A percentile compares a stretch with the other conserved stretches of the same genome.
Evolutionary conservation across 2,888 invertebrate species (phyloP).

Genomic region (Platypus cylindrus): DNA sequence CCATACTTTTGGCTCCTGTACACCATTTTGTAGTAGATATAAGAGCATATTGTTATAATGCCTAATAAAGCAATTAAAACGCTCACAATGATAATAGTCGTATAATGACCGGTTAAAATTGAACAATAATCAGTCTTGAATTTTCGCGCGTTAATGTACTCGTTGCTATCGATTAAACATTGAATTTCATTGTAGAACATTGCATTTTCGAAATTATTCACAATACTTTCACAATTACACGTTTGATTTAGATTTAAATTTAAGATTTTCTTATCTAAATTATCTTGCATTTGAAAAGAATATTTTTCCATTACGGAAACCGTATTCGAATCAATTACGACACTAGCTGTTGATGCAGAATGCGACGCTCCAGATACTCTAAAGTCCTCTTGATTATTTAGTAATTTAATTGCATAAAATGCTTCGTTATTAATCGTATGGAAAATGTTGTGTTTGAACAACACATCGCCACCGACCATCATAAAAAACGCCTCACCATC

Average conservation of each 20-base stretch:
- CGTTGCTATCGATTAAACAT: slow-evolving; percentile 24
- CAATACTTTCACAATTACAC: slow-evolving; percentile 41
- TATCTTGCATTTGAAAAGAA: slow-evolving; percentile 44
- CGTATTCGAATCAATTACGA: slow-evolving; percentile 52
- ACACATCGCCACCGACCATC: slow-evolving; percentile 45
- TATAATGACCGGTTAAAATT: slow-evolving; percentile 25
- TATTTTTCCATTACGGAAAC: slow-evolving; percentile 42
- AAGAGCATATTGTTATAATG: slow-evolving; percentile 30
- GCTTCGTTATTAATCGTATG: slow-evolving; percentile 45
- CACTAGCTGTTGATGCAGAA: slow-evolving; percentile 36
- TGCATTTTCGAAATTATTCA: slow-evolving; percentile 20
- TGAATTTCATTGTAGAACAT: slow-evolving; percentile 26
- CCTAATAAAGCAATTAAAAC: slow-evolving; percentile 38
- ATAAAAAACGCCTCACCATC: slow-evolving; percentile 56
- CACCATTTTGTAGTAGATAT: slow-evolving; percentile 33
- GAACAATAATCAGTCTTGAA: slow-evolving; percentile 28
- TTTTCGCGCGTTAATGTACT: slow-evolving; percentile 24
- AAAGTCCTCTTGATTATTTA: slow-evolving; percentile 38
- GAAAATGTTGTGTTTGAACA: slow-evolving; percentile 54
- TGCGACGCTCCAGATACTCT: neutral
- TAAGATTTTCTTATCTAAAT: slow-evolving; percentile 44
- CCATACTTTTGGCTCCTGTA: slow-evolving; percentile 32
- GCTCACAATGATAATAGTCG: slow-evolving; percentile 31
- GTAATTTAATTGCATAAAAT: slow-evolving; percentile 45
- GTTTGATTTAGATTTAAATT: slow-evolving; percentile 45